A percentile compares a stretch with the other conserved stretches of the same genome.
Conservation (phyloP, 2,888 invertebrate species). For the Spisula subtruncata region DNA sequence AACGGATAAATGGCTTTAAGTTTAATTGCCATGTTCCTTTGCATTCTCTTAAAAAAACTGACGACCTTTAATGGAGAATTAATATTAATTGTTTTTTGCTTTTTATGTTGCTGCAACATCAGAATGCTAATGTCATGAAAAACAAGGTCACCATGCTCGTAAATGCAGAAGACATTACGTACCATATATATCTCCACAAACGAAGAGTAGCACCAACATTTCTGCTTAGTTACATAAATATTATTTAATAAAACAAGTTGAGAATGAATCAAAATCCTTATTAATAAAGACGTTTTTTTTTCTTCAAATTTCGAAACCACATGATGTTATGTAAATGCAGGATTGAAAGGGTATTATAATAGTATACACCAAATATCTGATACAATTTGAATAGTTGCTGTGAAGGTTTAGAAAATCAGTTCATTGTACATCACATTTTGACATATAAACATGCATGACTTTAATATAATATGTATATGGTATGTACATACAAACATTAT, state of each 20-base stretch:
- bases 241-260: not conserved
- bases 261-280: not conserved
- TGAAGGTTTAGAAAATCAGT: not conserved
- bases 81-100: not conserved
- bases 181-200: not conserved
- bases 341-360: not conserved
- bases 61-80: not conserved
- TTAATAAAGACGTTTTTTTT: not conserved
- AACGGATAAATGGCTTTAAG: not conserved
- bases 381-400: not conserved
- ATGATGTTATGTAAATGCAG: slow-evolving; percentile 6
- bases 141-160: not conserved
- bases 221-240: slow-evolving; percentile 10
- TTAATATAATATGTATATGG: slow-evolving; percentile 23
- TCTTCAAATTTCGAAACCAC: too few relatives aligned
- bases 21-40: too few relatives aligned
- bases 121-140: not conserved
- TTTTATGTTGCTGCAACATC: not conserved
- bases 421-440: slow-evolving; percentile 1
- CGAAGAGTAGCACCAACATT: slow-evolving; percentile 21
- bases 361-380: not conserved
- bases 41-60: too few relatives aligned
- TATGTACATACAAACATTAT: slow-evolving; percentile 14
- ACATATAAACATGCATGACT: slow-evolving; percentile 28
- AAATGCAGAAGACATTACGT: not conserved